These are phyloP conservation scores for Megalonaias nervosa DNA, from an alignment of 1,140 invertebrate genomes.

Conservation along the genomic window DNA sequence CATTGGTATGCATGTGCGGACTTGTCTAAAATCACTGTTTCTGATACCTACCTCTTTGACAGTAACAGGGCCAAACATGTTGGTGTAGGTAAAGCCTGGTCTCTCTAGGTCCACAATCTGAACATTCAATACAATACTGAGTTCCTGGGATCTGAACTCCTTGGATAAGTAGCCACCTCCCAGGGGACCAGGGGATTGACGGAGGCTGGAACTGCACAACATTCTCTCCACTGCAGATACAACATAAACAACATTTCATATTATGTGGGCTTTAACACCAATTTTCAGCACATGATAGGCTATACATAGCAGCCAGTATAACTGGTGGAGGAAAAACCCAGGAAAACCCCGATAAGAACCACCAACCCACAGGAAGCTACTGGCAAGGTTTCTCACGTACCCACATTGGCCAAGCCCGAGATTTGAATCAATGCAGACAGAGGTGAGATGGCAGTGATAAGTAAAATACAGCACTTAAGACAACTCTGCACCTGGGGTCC, in stretches of 20 bases:
- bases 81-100: conserved; percentile 16
- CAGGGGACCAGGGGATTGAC: conserved; percentile 2
- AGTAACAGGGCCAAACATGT: conserved; percentile 23
- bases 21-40: too few species aligned
- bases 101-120: conserved; percentile 29
- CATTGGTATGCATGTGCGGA: too few species aligned
- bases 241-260: not conserved
- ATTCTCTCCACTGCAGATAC: conserved; percentile 16
- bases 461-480: not conserved
- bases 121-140: conserved; percentile 10
- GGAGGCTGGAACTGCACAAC: conserved; percentile 12
- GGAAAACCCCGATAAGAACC: not conserved
- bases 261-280: not conserved
- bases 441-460: not conserved
- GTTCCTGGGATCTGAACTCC: conserved; percentile 19
- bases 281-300: too few species aligned
- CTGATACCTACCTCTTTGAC: conserved; percentile 8
- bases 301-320: too few species aligned
- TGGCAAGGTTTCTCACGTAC: too few species aligned
- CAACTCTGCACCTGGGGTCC: too few species aligned
- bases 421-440: too few species aligned
- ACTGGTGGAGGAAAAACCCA: too few species aligned
- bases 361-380: not conserved
- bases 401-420: not conserved
- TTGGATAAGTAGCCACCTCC: conserved; percentile 18